phyloP scores from a whole-genome alignment of 2,797 vertebrate species.

The Esox lucius region DNA sequence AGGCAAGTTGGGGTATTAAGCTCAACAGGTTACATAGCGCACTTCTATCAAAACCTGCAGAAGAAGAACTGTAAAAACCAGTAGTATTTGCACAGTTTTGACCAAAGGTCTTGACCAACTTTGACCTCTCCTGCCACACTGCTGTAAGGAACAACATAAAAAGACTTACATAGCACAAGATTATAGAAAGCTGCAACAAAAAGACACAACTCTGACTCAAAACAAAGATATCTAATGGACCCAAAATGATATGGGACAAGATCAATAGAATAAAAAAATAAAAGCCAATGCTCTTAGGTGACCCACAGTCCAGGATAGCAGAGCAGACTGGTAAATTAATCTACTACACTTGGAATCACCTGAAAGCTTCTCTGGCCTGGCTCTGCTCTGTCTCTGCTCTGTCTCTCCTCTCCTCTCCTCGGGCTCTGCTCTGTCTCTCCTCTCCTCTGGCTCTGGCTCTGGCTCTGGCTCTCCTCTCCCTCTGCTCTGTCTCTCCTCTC shows the following conservation, averaged over 20 bases:
- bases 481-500: too few species aligned
- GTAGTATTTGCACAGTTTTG: not conserved
- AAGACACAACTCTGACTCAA: not conserved
- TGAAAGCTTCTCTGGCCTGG: conserved; percentile 33
- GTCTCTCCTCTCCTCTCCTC: too few species aligned
- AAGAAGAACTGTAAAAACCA: not conserved
- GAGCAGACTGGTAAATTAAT: conserved; percentile 43
- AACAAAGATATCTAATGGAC: conserved; percentile 1
- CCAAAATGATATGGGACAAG: not conserved
- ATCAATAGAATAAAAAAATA: not conserved
- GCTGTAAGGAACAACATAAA: not conserved
- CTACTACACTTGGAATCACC: conserved; percentile 60
- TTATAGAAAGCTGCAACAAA: too few species aligned
- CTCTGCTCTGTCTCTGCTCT: too few species aligned
- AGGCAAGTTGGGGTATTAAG: not conserved
- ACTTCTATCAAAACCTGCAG: not conserved
- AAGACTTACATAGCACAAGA: not conserved
- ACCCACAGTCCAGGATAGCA: conserved; percentile 10
- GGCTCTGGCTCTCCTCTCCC: too few species aligned
- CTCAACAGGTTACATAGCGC: not conserved
- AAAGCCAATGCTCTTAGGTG: conserved; percentile 22
- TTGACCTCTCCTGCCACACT: not conserved
- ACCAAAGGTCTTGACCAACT: not conserved
- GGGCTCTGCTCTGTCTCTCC: too few species aligned
- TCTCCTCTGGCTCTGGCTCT: not conserved